These are phyloP conservation scores for Gorsachius goisagi DNA, from an alignment of 2,113 vertebrate species.

Conservation along the genomic window DNA sequence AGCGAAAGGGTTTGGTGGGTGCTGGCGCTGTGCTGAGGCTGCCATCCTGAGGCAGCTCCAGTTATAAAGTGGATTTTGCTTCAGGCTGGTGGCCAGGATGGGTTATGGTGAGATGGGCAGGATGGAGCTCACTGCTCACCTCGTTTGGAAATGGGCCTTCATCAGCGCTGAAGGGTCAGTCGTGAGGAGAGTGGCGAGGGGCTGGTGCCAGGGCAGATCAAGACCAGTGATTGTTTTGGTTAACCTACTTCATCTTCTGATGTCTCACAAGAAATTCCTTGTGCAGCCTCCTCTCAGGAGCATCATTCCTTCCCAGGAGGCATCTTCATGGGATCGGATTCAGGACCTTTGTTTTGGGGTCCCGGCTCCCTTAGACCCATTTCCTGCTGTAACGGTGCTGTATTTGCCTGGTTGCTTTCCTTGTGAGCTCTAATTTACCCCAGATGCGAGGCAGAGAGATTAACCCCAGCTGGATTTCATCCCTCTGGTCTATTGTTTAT, in stretches of 20 bases:
- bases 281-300: neutral
- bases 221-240: accelerated
- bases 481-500: neutral
- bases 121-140: neutral
- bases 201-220: neutral
- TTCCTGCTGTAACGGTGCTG: neutral
- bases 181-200: accelerated
- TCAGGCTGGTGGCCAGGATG: neutral
- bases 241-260: neutral
- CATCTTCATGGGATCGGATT: neutral
- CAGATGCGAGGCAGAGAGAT: too few relatives aligned
- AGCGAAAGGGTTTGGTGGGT: too few relatives aligned
- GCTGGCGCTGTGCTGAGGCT: neutral
- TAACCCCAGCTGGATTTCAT: neutral
- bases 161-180: too few relatives aligned
- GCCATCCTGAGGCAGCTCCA: neutral
- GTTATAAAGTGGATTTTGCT: neutral
- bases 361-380: neutral
- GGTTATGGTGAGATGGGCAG: neutral
- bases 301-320: neutral
- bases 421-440: neutral
- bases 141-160: neutral
- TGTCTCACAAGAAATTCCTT: neutral
- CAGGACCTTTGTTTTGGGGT: neutral
- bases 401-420: neutral